Evolutionary conservation across 2,888 invertebrate species (phyloP), one percentile per base, ranked within the genome.

Genomic region (Cryptophagus acutangulus): DNA sequence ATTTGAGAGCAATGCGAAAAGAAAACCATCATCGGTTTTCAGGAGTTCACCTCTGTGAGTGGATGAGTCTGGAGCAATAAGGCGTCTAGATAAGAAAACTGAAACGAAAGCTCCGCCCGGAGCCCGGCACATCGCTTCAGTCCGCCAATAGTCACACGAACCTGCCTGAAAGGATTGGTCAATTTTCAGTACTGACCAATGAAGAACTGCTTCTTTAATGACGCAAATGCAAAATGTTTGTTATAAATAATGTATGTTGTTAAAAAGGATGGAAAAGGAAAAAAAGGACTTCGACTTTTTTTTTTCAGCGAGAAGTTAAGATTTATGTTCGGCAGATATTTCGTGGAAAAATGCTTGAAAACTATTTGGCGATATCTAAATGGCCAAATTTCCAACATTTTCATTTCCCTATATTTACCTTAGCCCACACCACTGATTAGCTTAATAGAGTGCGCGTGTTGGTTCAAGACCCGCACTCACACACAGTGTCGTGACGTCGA

Each of bases 171-270:
- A 67, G 67, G 67, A 61, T 65, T 60, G 69, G 69, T 67, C 67
- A 67, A 63, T 62, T 58, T 59, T 57, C 37, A 33, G 28, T 14
- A 55, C 48, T 65, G 67, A 66, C 68, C 68, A 68, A 68, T 68
- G 56, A 59, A 58, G 59, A 56, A 58, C 51, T 40, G 40, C 45
- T 52, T 44, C 55, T 59, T 58, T 63, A 57, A 54, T 66, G 66
- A 66, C 66, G 67, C 58, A 63, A 58, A 61, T 55, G 57, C 54
- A 48, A 55, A 55, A 57, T 63, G 63, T 65, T 66, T 67, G 66
- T 67, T 67, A 68, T 68, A 68, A 68, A 67, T 68, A 66, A 68
- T 68, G 66, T 60, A 68, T 67, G 63, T 60, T 59, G 62, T 60
- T 62, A 60, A 61, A 63, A 57, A 56, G 55, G 59, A 59, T 52